phyloP scores from a whole-genome alignment of 2,797 vertebrate genomes.

The Uromys caudimaculatus region DNA sequence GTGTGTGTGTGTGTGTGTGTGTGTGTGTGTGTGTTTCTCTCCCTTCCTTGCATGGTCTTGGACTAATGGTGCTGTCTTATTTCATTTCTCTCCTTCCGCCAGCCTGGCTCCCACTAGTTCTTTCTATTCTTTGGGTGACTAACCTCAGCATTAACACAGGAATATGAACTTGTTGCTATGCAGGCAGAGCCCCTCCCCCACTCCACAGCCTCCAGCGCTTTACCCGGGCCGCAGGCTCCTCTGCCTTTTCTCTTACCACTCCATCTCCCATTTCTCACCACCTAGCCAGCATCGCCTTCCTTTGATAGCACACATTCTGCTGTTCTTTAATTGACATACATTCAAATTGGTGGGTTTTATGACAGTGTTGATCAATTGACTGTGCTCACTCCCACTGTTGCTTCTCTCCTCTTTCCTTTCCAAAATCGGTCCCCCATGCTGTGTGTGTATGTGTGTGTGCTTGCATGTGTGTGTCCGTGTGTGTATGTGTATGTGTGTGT shows the following conservation, averaged over 20 bases:
- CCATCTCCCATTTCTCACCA: neutral
- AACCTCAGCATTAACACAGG: neutral
- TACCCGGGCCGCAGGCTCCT: neutral
- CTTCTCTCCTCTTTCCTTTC: too few species aligned
- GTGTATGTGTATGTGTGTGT: neutral
- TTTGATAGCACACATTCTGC: neutral
- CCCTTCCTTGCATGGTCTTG: neutral
- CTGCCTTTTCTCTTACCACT: neutral
- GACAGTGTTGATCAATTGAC: neutral
- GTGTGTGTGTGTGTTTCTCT: neutral
- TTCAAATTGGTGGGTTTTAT: neutral
- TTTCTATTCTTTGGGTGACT: neutral
- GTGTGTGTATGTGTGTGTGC: neutral
- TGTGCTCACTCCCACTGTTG: neutral
- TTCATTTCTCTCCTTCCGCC: neutral
- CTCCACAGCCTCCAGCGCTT: neutral
- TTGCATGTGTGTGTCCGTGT: fast-evolving
- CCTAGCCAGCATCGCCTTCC: neutral
- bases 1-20: too few species aligned
- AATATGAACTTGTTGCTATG: neutral
- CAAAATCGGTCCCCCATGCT: neutral
- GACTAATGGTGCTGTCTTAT: neutral
- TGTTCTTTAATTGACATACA: neutral
- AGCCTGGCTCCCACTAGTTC: neutral
- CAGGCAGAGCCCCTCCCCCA: neutral